phyloP scores from a whole-genome alignment of 35 echinoderm and acorn worm species.

The Amphiura filiformis region DNA sequence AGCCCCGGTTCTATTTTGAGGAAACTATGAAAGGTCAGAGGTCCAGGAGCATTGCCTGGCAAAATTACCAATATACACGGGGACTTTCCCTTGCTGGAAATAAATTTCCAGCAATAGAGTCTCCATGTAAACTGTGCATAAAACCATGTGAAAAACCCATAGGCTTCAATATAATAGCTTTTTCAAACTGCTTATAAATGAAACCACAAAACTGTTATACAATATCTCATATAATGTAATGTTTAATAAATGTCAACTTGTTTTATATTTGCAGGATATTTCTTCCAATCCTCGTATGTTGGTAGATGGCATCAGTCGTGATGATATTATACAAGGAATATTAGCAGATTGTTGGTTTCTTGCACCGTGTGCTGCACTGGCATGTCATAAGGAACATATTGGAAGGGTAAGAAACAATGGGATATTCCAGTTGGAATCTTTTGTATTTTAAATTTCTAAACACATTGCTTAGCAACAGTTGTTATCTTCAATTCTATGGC shows the following conservation, averaged over 20 bases:
- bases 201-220: background rate
- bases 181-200: background rate
- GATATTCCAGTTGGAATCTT: background rate
- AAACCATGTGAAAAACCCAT: background rate
- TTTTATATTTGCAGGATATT: slow-evolving; percentile 56
- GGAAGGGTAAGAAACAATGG: slow-evolving; percentile 29
- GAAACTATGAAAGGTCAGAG: too few species aligned
- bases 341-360: slow-evolving; percentile 81
- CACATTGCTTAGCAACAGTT: too few species aligned
- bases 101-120: too few species aligned
- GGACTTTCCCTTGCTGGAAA: too few species aligned
- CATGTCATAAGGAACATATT: slow-evolving; percentile 44
- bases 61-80: too few species aligned
- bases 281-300: slow-evolving; percentile 42
- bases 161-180: background rate
- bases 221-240: background rate
- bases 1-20: too few species aligned
- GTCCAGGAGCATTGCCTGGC: too few species aligned
- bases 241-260: background rate
- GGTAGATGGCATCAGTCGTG: slow-evolving; percentile 63
- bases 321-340: slow-evolving; percentile 64
- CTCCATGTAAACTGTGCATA: too few species aligned
- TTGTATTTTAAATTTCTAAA: too few species aligned
- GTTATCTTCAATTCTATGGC: too few species aligned
- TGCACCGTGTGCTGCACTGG: slow-evolving; percentile 51